Evolutionary conservation across 1,140 invertebrate species (phyloP).

Genomic region (Rhysida immarginata): DNA sequence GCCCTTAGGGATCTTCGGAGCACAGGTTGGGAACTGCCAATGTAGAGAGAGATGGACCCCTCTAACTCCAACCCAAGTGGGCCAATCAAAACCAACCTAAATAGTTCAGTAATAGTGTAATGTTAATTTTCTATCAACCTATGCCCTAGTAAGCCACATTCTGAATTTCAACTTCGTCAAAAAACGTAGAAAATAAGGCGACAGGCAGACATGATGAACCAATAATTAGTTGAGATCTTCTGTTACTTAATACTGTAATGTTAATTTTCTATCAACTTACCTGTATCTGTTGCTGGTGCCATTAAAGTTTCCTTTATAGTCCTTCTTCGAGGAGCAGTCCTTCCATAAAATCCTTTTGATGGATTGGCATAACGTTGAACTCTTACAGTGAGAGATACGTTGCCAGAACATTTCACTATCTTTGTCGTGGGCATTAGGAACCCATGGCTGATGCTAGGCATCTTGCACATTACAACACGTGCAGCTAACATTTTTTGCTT

Average conservation of each 20-base stretch:
- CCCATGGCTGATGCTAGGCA: neutral
- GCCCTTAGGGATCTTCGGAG: no score
- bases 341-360: constrained; percentile 22
- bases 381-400: constrained; percentile 1
- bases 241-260: neutral
- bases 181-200: no score
- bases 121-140: neutral
- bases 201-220: no score
- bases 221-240: no score
- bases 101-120: neutral
- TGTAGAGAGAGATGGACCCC: no score
- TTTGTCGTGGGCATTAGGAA: neutral
- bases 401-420: constrained; percentile 25
- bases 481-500: neutral
- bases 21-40: no score
- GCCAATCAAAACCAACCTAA: neutral
- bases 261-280: constrained; percentile 24
- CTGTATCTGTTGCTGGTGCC: constrained; percentile 35
- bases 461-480: neutral
- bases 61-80: no score
- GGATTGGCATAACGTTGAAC: constrained; percentile 27
- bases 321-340: constrained; percentile 22
- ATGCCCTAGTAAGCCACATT: neutral
- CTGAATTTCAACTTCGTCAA: no score
- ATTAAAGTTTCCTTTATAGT: constrained; percentile 33